A percentile compares a stretch with the other conserved stretches of the same genome.
phyloP scores from a whole-genome alignment of 2,888 invertebrate genomes.

The Chaitophorus viminalis region DNA sequence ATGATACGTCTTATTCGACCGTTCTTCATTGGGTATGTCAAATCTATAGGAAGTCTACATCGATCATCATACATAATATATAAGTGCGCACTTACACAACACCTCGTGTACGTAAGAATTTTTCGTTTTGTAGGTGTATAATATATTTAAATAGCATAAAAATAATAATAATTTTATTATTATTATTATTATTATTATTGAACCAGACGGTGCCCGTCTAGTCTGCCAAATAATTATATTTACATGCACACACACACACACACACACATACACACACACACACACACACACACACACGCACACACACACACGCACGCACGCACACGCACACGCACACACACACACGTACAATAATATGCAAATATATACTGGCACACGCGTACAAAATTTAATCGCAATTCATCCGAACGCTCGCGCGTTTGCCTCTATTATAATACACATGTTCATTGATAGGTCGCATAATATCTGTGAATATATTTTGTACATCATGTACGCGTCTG shows the following conservation, averaged over 20 bases:
- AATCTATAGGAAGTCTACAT: too few species aligned
- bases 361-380: constrained; percentile 18
- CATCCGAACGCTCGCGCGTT: neutral
- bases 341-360: constrained; percentile 26
- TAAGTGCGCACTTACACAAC: too few species aligned
- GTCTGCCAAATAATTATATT: neutral
- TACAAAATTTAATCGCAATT: constrained; percentile 12
- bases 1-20: too few species aligned
- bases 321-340: neutral
- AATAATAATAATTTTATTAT: neutral
- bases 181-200: neutral
- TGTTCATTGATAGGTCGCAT: constrained; percentile 1
- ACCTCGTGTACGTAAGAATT: too few species aligned
- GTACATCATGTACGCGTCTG: neutral
- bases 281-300: neutral
- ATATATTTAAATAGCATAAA: neutral
- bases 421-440: neutral
- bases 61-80: too few species aligned
- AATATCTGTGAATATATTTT: neutral
- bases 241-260: constrained; percentile 1
- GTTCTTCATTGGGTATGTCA: too few species aligned
- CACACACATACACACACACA: constrained; percentile 1
- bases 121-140: too few species aligned
- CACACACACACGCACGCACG: constrained; percentile 26
- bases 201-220: neutral